phyloP scores from a whole-genome alignment of 2,888 invertebrate genomes.

The Pollenia labialis region DNA sequence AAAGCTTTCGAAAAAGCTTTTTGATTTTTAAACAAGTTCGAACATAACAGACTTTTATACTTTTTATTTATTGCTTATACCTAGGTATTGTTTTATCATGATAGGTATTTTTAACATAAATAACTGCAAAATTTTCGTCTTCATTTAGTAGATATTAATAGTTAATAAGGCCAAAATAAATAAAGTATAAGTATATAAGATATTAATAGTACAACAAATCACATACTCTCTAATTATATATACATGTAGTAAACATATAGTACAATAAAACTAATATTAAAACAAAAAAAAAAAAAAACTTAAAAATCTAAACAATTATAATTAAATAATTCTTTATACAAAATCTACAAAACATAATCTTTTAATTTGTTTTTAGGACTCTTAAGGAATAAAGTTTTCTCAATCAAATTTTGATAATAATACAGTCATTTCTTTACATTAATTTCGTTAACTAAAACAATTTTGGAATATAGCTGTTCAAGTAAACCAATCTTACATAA shows the following conservation, averaged over 20 bases:
- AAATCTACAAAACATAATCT: slow-evolving; percentile 70
- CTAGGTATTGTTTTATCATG: background rate
- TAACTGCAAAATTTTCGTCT: slow-evolving; percentile 33
- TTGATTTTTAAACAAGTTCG: too few species aligned
- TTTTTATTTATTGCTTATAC: slow-evolving; percentile 23
- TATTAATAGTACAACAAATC: slow-evolving; percentile 69
- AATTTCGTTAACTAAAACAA: slow-evolving; percentile 43
- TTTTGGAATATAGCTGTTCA: slow-evolving; percentile 70
- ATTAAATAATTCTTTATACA: slow-evolving; percentile 67
- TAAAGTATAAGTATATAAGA: slow-evolving; percentile 27
- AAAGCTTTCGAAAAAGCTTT: too few species aligned
- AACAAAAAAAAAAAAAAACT: slow-evolving; percentile 42
- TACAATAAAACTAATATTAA: slow-evolving; percentile 59
- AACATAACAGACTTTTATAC: background rate
- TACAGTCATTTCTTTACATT: slow-evolving; percentile 61
- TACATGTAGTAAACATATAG: slow-evolving; percentile 39
- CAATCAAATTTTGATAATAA: slow-evolving; percentile 59
- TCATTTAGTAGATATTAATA: slow-evolving; percentile 37
- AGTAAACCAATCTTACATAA: slow-evolving; percentile 40
- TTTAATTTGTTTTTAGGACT: slow-evolving; percentile 45
- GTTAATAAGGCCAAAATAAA: slow-evolving; percentile 67
- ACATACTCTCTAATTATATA: slow-evolving; percentile 64
- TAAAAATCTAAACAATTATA: slow-evolving; percentile 52
- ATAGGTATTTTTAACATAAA: slow-evolving; percentile 30
- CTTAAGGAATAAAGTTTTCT: slow-evolving; percentile 56